Percentiles rank a stretch among this genome's conserved stretches.
phyloP scores from a whole-genome alignment of 2,888 invertebrate genomes.

The Bombylius major region DNA sequence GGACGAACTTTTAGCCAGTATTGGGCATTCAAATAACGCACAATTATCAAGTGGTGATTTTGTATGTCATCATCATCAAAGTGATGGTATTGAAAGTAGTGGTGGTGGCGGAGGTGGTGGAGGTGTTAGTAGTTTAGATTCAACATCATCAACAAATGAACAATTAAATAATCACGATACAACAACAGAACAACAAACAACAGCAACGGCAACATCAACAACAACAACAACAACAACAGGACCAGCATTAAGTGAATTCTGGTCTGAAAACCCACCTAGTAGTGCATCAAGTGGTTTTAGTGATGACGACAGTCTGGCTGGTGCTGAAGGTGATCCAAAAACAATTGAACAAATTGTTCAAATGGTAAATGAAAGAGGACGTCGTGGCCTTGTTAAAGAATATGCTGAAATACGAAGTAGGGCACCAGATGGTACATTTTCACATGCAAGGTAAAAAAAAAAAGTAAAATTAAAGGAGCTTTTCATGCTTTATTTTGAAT shows the following conservation, averaged over 20 bases:
- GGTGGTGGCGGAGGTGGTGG: slow-evolving; percentile 9
- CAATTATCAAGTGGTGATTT: slow-evolving; percentile 13
- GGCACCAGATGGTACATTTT: slow-evolving; percentile 78
- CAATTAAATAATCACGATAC: slow-evolving; percentile 27
- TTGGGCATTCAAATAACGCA: slow-evolving; percentile 28
- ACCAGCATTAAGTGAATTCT: slow-evolving; percentile 27
- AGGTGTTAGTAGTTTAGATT: slow-evolving; percentile 4
- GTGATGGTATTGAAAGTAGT: slow-evolving; percentile 18
- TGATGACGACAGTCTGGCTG: slow-evolving; percentile 77
- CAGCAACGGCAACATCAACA: slow-evolving; percentile 22
- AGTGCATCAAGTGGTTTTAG: slow-evolving; percentile 74
- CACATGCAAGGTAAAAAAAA: slow-evolving; percentile 62
- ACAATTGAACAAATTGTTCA: slow-evolving; percentile 49
- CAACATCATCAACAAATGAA: slow-evolving; percentile 15
- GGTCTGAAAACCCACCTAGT: slow-evolving; percentile 51
- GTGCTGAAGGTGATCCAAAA: slow-evolving; percentile 54
- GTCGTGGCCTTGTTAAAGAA: slow-evolving; percentile 71
- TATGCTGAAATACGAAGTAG: slow-evolving; percentile 77
- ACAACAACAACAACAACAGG: slow-evolving; percentile 20
- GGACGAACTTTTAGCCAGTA: slow-evolving; percentile 38
- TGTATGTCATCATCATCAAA: slow-evolving; percentile 7
- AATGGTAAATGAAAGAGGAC: slow-evolving; percentile 58
- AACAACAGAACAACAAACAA: slow-evolving; percentile 20
- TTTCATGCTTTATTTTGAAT: neutral
- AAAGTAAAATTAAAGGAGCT: too few species aligned